These are phyloP conservation scores for Plagodis pulveraria DNA, from an alignment of 2,888 invertebrate species.

Conservation along the genomic window DNA sequence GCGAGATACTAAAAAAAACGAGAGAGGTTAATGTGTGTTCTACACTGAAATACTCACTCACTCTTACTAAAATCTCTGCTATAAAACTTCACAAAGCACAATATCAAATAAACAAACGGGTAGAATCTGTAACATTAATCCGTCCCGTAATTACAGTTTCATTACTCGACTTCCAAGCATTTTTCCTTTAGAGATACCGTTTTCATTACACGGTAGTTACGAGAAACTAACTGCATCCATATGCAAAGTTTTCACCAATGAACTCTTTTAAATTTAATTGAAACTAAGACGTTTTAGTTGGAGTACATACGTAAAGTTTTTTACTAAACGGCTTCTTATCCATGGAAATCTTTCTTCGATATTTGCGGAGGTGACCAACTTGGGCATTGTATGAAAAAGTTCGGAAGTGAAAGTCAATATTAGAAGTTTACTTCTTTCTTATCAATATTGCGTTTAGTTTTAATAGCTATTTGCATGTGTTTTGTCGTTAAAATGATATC, in stretches of 20 bases:
- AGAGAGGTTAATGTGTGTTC: too few relatives aligned
- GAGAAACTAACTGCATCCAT: slow-evolving; percentile 48
- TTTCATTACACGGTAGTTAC: slow-evolving; percentile 54
- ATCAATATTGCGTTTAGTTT: slow-evolving; percentile 15
- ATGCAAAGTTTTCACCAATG: slow-evolving; percentile 44
- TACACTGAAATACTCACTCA: too few relatives aligned
- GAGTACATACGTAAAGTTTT: slow-evolving; percentile 37
- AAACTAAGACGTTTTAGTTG: slow-evolving; percentile 30
- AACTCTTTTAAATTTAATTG: slow-evolving; percentile 32
- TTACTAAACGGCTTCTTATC: slow-evolving; percentile 42
- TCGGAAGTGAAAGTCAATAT: slow-evolving; percentile 34
- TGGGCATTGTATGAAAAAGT: slow-evolving; percentile 36
- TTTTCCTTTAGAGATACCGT: slow-evolving; percentile 47
- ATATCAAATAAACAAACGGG: slow-evolving; percentile 8
- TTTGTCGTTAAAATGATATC: slow-evolving; percentile 10
- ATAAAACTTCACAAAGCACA: neutral
- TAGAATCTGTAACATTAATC: slow-evolving; percentile 33
- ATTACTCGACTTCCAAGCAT: slow-evolving; percentile 47
- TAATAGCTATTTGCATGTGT: slow-evolving; percentile 14
- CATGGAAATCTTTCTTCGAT: slow-evolving; percentile 35
- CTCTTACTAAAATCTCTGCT: too few relatives aligned
- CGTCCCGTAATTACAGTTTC: slow-evolving; percentile 48
- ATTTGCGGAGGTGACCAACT: slow-evolving; percentile 32
- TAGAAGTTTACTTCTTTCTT: slow-evolving; percentile 22
- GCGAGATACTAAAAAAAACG: too few relatives aligned